Percentiles rank a stretch among this genome's conserved stretches.
These are phyloP conservation scores for Tricholauxania praeusta DNA, from an alignment of 2,888 invertebrate genomes.

Conservation along the genomic window DNA sequence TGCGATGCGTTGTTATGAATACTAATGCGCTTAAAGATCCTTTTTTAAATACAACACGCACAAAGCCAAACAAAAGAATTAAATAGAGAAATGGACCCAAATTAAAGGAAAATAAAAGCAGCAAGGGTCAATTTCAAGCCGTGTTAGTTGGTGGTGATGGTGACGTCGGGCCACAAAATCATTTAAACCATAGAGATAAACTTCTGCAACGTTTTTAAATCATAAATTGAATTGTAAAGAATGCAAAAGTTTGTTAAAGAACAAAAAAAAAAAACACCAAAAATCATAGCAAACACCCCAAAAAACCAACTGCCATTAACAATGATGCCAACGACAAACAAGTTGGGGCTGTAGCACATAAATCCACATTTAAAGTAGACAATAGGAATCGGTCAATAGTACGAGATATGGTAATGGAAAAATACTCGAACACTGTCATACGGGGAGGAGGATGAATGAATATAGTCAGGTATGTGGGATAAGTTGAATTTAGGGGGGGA, in stretches of 20 bases:
- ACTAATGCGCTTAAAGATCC: slow-evolving; percentile 51
- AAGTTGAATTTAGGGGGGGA: too few species aligned
- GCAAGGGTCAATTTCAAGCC: slow-evolving; percentile 20
- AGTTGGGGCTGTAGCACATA: slow-evolving; percentile 24
- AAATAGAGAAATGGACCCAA: slow-evolving; percentile 4
- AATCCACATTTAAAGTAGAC: slow-evolving; percentile 21
- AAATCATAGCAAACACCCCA: slow-evolving; percentile 26
- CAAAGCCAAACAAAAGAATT: neutral
- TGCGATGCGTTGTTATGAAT: slow-evolving; percentile 61
- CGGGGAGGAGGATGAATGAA: neutral
- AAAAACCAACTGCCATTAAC: slow-evolving; percentile 6
- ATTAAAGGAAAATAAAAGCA: slow-evolving; percentile 5
- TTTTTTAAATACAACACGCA: slow-evolving; percentile 6
- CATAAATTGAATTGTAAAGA: slow-evolving; percentile 34
- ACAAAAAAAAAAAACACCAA: neutral
- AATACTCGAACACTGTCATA: neutral
- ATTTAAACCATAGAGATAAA: slow-evolving; percentile 14
- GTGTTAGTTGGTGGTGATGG: neutral
- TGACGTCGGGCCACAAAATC: neutral
- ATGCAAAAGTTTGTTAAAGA: neutral
- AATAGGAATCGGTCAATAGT: slow-evolving; percentile 32
- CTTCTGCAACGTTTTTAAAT: neutral
- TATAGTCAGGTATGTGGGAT: neutral
- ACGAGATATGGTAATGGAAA: slow-evolving; percentile 29
- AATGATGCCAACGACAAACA: slow-evolving; percentile 11